Evolutionary conservation across 2,888 invertebrate genomes (phyloP), one percentile per base, ranked within the genome.

Genomic region (Meteorus colon): DNA sequence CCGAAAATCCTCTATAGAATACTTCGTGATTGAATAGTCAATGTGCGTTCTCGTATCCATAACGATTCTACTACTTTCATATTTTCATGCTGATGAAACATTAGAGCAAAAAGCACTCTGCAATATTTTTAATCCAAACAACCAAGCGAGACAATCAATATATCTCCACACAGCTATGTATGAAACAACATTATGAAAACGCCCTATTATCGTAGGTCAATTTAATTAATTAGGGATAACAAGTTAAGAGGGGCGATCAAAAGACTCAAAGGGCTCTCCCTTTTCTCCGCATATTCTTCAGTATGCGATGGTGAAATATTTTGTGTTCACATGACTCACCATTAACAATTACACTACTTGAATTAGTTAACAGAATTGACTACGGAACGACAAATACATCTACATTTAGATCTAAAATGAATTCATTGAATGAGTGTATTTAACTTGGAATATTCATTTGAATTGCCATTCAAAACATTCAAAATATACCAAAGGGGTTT

Each of bases 401-500:
- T 10, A 14, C 14, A 3, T 45, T 34, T 8, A 34, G 0, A 12
- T 41, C 12, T 41, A 12, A 41, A 10, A 41, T 12, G 12, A 41
- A 12, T 41, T 41, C 12, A 41, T 41, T 41, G 41, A 8, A 41
- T 41, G 8, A 41, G 8, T 12, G 8, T 2, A 41, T 12, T 4
- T 1, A n/a, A 27, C 10, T 2, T 62, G 10, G 14, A 8, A 29
- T 62, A 62, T 62, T 12, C 6, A 31, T 62, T 29, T 68, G 51
- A 51, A 68, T 68, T 6, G 27, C 48, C 31, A 29, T 51, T 68
- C 3, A 71, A 60, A 45, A 29, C 24, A 34, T 60, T 59, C 60
- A 31, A 71, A 71, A 60, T 71, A 71, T 45, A 62, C 62, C 71
- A 62, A 71, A 62, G 62, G 45, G 62, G 24, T 48, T 48, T 8